Conservation (phyloP, 2,797 vertebrate genomes). For the Leptodactylus fallax region DNA sequence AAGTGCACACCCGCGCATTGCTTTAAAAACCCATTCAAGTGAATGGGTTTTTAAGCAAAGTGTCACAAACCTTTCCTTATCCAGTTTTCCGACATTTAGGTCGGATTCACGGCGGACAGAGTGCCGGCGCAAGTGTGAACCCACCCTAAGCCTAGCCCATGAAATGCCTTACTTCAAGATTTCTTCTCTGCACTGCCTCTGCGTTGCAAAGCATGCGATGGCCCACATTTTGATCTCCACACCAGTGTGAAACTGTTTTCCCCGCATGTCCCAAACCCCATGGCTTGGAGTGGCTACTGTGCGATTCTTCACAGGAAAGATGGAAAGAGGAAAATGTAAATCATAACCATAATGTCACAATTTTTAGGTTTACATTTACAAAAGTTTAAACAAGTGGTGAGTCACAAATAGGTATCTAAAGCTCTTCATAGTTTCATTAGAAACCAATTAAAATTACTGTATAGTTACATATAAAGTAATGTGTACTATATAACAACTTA, state of each 20-base stretch:
- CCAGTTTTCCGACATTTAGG: too few species aligned
- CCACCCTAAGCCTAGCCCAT: slow-evolving; percentile 16
- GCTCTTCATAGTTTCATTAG: not conserved
- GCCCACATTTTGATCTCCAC: slow-evolving; percentile 99
- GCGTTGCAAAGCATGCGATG: slow-evolving; percentile 97
- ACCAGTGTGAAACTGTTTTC: slow-evolving; percentile 97
- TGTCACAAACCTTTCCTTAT: too few species aligned
- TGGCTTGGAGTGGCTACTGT: slow-evolving; percentile 98
- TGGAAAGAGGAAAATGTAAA: slow-evolving; percentile 1
- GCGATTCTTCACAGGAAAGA: slow-evolving; percentile 84
- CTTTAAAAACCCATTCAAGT: too few species aligned
- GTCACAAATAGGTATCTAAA: not conserved
- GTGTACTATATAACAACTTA: not conserved
- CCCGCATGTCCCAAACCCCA: slow-evolving; percentile 98
- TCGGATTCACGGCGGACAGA: too few species aligned
- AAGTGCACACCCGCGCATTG: too few species aligned
- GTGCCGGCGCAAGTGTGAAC: too few species aligned
- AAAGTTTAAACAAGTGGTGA: not conserved
- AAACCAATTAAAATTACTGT: not conserved
- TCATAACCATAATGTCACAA: not conserved
- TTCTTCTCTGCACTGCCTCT: slow-evolving; percentile 97
- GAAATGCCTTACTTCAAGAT: slow-evolving; percentile 89
- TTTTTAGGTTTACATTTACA: not conserved
- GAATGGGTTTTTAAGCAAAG: too few species aligned
- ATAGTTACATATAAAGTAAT: not conserved